These are phyloP conservation scores for Chaetura pelagica DNA, from an alignment of 2,113 vertebrate species.

Conservation along the genomic window DNA sequence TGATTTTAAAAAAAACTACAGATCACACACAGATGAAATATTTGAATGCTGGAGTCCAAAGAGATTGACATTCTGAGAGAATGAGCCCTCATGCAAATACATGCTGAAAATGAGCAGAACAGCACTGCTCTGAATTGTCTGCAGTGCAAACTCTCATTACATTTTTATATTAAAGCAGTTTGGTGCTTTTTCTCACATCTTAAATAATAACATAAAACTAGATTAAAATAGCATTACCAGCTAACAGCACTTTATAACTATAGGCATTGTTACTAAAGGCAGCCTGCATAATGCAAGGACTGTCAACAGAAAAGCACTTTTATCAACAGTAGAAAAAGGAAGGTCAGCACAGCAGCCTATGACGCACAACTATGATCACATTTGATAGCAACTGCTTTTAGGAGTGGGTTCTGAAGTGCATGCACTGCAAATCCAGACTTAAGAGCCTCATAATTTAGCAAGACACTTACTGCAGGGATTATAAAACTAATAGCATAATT, in stretches of 20 bases:
- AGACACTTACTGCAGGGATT: neutral
- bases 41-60: slow-evolving; percentile 4
- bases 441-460: neutral
- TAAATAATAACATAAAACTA: neutral
- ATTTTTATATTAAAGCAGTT: neutral
- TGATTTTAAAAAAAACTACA: neutral
- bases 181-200: neutral
- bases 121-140: neutral
- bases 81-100: slow-evolving; percentile 11
- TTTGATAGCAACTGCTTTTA: neutral
- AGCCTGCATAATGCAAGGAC: neutral
- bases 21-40: neutral
- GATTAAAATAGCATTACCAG: neutral
- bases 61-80: neutral
- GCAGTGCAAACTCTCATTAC: neutral
- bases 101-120: neutral
- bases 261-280: neutral
- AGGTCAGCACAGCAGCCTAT: neutral
- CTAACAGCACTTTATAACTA: neutral
- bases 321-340: neutral
- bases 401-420: neutral
- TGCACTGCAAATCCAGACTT: neutral
- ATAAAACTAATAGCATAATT: neutral
- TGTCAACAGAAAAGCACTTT: neutral
- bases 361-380: fast-evolving